phyloP scores from a whole-genome alignment of 2,113 vertebrate species.

The Rhizomys pruinosus region DNA sequence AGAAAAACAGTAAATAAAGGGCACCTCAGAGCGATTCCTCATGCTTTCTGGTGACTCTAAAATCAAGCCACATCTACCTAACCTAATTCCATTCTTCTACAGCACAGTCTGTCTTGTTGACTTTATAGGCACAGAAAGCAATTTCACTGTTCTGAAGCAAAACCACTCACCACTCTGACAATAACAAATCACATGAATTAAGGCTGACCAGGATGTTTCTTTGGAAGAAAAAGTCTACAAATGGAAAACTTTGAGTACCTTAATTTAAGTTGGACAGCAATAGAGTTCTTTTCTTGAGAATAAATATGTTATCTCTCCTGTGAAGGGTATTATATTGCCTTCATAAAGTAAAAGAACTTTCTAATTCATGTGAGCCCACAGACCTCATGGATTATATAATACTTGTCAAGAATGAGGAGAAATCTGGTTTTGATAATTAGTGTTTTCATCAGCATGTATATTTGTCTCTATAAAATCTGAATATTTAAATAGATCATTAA shows the following conservation, averaged over 20 bases:
- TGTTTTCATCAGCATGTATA: slow-evolving; percentile 48
- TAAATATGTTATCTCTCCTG: slow-evolving; percentile 61
- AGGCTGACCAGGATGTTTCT: slow-evolving; percentile 59
- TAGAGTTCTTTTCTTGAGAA: slow-evolving; percentile 67
- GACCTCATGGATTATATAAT: neutral
- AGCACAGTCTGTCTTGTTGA: slow-evolving; percentile 77
- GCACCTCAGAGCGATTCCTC: neutral
- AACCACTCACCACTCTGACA: slow-evolving; percentile 75
- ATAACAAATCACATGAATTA: slow-evolving; percentile 77
- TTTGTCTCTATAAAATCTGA: slow-evolving; percentile 47
- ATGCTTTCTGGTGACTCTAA: slow-evolving; percentile 73
- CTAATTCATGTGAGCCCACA: neutral
- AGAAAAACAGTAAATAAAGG: slow-evolving; percentile 66
- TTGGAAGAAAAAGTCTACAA: slow-evolving; percentile 60
- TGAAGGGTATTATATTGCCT: slow-evolving; percentile 60
- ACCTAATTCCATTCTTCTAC: slow-evolving; percentile 78
- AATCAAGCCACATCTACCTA: slow-evolving; percentile 75
- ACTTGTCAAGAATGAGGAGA: slow-evolving; percentile 6
- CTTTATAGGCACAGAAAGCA: slow-evolving; percentile 78
- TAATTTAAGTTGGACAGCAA: slow-evolving; percentile 65
- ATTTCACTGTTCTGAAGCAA: slow-evolving; percentile 76
- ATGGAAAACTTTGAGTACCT: slow-evolving; percentile 70
- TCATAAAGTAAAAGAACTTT: slow-evolving; percentile 68
- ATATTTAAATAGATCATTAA: slow-evolving; percentile 16
- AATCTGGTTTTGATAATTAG: slow-evolving; percentile 60